Percentiles rank a stretch among this genome's conserved stretches.
Evolutionary conservation across 2,797 vertebrate genomes (phyloP).

Genomic region (Acanthiza pusilla): DNA sequence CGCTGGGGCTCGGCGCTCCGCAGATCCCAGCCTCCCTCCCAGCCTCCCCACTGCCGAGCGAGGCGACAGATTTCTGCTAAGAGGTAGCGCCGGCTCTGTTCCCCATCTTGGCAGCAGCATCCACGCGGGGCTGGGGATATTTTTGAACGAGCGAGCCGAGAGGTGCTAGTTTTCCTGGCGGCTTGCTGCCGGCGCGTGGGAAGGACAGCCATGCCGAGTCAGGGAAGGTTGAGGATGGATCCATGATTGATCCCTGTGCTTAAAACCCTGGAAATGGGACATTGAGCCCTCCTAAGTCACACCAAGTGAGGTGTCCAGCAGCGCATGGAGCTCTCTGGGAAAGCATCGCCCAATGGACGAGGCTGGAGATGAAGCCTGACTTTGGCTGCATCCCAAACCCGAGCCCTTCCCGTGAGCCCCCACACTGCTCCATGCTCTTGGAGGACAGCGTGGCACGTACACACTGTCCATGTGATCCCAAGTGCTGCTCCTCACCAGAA

Average conservation of each 20-base stretch:
- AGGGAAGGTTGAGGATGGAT: background rate
- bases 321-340: rapidly evolving
- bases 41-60: background rate
- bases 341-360: background rate
- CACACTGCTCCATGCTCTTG: rapidly evolving
- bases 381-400: background rate
- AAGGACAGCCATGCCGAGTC: background rate
- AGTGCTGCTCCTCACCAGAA: background rate
- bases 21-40: slow-evolving; percentile 20
- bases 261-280: background rate
- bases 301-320: rapidly evolving
- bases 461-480: rapidly evolving
- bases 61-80: slow-evolving; percentile 22
- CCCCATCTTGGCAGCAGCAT: background rate
- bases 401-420: rapidly evolving
- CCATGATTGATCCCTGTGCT: background rate
- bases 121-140: background rate
- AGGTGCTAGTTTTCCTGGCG: background rate
- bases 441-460: background rate
- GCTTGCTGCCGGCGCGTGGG: background rate
- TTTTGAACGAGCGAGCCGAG: background rate
- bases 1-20: background rate
- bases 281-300: rapidly evolving
- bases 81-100: background rate
- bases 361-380: background rate